Conservation (phyloP, 30 jellyfish, hydroid and myxozoan species). For the Haliclystus octoradiatus region DNA sequence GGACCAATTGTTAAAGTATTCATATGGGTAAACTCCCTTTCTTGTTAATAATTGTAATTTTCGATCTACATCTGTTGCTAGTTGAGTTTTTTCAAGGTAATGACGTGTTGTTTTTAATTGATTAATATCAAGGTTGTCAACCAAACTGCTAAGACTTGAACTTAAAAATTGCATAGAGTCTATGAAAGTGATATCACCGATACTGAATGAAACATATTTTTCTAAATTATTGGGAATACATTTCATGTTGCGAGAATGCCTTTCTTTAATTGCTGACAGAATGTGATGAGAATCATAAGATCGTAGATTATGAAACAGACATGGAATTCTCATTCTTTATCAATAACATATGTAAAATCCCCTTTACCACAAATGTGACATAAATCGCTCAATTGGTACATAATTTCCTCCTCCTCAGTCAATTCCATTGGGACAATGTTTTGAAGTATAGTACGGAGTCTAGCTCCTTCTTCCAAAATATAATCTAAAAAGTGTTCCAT, state of each 20-base stretch:
- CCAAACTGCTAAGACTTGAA: constrained; percentile 15
- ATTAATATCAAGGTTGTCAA: constrained; percentile 7
- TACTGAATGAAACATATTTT: constrained; percentile 19
- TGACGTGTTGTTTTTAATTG: constrained; percentile 2
- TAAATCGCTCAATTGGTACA: background rate
- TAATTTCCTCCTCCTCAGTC: background rate
- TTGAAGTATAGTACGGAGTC: background rate
- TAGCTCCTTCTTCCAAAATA: background rate
- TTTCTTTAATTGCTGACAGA: constrained; percentile 3
- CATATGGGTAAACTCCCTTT: too few species aligned
- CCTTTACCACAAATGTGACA: constrained; percentile 22
- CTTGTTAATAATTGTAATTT: constrained; percentile 48
- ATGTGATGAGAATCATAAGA: constrained; percentile 37
- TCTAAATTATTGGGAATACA: constrained; percentile 27
- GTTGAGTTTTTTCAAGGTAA: too few species aligned
- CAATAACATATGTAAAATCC: constrained; percentile 12
- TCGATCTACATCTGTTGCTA: too few species aligned
- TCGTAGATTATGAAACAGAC: constrained; percentile 38
- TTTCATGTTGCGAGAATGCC: too few species aligned
- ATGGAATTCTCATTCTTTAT: constrained; percentile 31
- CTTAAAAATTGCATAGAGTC: constrained; percentile 18
- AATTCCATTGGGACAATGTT: background rate
- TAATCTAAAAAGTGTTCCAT: background rate
- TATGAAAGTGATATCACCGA: too few species aligned
- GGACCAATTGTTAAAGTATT: constrained; percentile 19